Evolutionary conservation across 2,797 vertebrate species (phyloP), one percentile per base, ranked within the genome.

Genomic region (Premnoplex brunnescens): DNA sequence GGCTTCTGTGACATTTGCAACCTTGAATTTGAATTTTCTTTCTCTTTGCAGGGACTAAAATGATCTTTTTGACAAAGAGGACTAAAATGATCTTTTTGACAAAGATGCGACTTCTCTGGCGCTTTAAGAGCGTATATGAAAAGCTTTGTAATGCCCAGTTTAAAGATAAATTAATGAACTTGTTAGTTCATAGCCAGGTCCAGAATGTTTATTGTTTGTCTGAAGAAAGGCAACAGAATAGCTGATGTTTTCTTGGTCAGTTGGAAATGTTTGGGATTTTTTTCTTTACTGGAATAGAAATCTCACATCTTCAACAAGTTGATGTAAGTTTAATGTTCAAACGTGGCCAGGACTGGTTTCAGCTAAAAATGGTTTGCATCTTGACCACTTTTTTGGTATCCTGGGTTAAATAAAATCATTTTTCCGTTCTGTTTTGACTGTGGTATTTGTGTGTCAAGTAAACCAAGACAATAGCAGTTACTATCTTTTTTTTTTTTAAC

Each of bases 1-100:
- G 13, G 37, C 9, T n/a, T 6, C 59, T 0, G 1, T 27, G 51
- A 10, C 19, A 37, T 32, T 43, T 46, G 3, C 1, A 2, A 62
- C 54, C 56, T 43, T 1, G 1, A 36, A 72, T 83, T 32, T 26
- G 37, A 55, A 4, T 51, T 75, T 82, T 64, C 41, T 66, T 79
- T 32, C 44, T 54, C 51, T 63, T 68, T n/a, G 4, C 51, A 3
- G 1, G 23, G 8, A 55, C n/a, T 82, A 23, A 76, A 89, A 49
- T 24, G 0, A 55, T 72, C 20, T 39, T 90, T 78, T 73, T 28
- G 16, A 60, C 49, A 79, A 69, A 79, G 22, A 36, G 23, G 8
- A 55, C n/a, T 82, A 23, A 76, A 89, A 49, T 24, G 0, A 55
- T 72, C 20, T 39, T 90, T 78, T 73, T 28, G 16, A 60, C 49